Percentiles rank a stretch among this genome's conserved stretches.
These are phyloP conservation scores for Palythoa grandis DNA, from an alignment of 92 coral and sea anemone species.

Conservation along the genomic window DNA sequence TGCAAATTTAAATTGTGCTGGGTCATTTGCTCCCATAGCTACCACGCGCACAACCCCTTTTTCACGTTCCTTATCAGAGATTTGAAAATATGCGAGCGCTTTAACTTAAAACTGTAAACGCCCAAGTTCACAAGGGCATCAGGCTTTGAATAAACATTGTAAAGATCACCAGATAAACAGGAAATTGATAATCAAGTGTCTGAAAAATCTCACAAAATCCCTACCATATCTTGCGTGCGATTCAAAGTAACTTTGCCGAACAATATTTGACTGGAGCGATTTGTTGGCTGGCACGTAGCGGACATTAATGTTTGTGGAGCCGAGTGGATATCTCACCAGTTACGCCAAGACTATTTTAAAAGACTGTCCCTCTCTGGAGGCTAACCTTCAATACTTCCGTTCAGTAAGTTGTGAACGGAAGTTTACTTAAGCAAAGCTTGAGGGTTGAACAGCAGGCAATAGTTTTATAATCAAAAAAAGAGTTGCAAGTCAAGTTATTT, in stretches of 20 bases:
- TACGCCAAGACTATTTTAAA: background rate
- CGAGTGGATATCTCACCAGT: background rate
- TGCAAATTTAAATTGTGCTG: background rate
- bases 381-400: constrained; percentile 38
- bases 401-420: constrained; percentile 37
- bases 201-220: constrained; percentile 58
- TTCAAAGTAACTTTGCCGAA: constrained; percentile 16
- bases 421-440: constrained; percentile 40
- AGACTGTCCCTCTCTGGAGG: background rate
- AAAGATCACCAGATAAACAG: constrained; percentile 79
- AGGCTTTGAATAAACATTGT: constrained; percentile 68
- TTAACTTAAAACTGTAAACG: constrained; percentile 7
- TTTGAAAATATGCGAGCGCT: constrained; percentile 9
- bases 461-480: background rate
- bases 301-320: background rate
- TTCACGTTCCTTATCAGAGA: background rate
- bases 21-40: background rate
- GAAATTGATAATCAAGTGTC: constrained; percentile 87
- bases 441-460: constrained; percentile 8
- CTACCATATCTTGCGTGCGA: background rate
- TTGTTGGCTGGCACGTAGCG: background rate
- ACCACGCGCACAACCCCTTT: constrained; percentile 6
- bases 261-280: constrained; percentile 70
- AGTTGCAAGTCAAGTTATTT: background rate
- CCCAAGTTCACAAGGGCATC: constrained; percentile 42